phyloP scores from a whole-genome alignment of 2,888 invertebrate genomes.

The Timema podura region DNA sequence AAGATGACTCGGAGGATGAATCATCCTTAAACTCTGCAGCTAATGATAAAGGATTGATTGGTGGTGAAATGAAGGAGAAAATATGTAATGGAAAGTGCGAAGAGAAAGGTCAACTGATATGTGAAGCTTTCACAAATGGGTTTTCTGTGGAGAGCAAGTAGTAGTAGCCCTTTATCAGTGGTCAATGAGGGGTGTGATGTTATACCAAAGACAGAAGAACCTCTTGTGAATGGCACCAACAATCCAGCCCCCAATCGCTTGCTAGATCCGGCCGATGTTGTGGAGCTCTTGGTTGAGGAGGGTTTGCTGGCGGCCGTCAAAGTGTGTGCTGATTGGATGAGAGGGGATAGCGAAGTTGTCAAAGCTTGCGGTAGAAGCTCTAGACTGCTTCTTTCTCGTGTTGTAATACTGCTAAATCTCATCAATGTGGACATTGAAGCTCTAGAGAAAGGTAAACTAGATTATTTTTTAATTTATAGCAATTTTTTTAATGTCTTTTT shows the following conservation, averaged over 20 bases:
- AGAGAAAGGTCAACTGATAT: too few species aligned
- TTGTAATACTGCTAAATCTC: slow-evolving; percentile 76
- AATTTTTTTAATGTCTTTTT: too few species aligned
- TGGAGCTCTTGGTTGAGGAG: slow-evolving; percentile 57
- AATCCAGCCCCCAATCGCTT: background rate
- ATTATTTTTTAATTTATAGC: too few species aligned
- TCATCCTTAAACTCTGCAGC: too few species aligned
- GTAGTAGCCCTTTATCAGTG: too few species aligned
- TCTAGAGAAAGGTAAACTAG: slow-evolving; percentile 50
- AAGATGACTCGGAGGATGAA: slow-evolving; percentile 35
- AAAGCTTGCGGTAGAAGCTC: slow-evolving; percentile 75
- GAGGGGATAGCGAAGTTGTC: slow-evolving; percentile 71
- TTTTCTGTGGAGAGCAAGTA: too few species aligned
- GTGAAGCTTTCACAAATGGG: too few species aligned
- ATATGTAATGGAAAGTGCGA: too few species aligned
- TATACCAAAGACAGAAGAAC: too few species aligned
- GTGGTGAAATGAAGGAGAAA: too few species aligned
- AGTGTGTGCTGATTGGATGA: slow-evolving; percentile 80
- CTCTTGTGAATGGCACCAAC: background rate
- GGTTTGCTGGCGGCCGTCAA: slow-evolving; percentile 65
- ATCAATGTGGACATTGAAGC: slow-evolving; percentile 66
- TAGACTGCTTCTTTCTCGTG: slow-evolving; percentile 71
- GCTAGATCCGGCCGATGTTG: slow-evolving; percentile 51
- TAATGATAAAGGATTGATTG: too few species aligned
- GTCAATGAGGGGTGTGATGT: too few species aligned